These are phyloP conservation scores for Micrasema longulum DNA, from an alignment of 1,140 invertebrate species.

Conservation along the genomic window DNA sequence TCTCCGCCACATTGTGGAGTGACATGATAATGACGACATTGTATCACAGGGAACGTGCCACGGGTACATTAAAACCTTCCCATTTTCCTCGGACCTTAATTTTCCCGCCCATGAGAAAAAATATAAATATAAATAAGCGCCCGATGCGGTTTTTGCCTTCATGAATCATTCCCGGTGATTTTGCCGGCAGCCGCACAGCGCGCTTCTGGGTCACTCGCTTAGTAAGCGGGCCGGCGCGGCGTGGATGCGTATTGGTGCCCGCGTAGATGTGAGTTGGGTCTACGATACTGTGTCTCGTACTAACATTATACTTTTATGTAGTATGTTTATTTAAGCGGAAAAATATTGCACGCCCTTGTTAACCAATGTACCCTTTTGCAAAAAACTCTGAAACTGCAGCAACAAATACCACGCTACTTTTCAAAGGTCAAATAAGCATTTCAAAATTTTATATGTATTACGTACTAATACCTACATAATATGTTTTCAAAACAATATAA, in stretches of 20 bases:
- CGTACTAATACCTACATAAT: no score
- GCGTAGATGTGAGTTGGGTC: background rate
- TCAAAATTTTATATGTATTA: no score
- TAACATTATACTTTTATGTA: no score
- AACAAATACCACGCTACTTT: no score
- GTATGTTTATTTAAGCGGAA: no score
- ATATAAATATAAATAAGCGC: constrained; percentile 26
- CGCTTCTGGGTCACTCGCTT: background rate
- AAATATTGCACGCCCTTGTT: no score
- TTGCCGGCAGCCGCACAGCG: background rate
- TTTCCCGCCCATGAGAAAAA: background rate
- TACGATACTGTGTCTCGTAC: no score
- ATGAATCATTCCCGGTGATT: constrained; percentile 17
- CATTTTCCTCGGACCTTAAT: no score
- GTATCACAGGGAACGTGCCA: constrained; percentile 10
- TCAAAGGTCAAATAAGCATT: no score
- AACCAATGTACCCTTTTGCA: no score
- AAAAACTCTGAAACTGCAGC: no score
- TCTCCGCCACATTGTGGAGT: background rate
- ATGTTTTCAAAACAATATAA: no score
- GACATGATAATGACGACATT: constrained; percentile 23
- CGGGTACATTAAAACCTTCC: constrained; percentile 6
- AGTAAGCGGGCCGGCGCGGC: background rate
- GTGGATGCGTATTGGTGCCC: background rate
- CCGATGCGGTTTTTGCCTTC: constrained; percentile 19